Base-by-base conservation (phyloP, 2,113 vertebrate genomes). In the Lutjanus erythropterus region DNA sequence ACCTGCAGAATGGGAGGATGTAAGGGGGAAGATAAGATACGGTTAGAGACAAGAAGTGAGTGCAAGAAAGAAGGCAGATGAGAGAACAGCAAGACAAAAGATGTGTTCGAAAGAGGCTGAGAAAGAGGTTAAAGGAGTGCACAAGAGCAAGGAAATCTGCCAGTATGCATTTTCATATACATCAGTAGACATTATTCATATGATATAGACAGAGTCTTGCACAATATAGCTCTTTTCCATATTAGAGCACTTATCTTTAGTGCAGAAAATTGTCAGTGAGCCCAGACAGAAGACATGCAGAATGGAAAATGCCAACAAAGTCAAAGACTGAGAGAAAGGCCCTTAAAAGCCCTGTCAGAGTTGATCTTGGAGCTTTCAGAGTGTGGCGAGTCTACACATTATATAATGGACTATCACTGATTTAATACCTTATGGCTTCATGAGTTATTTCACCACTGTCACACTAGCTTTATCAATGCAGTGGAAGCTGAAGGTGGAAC, bases 1-100 rank as follows among this genome's bases (percentile, higher is more conserved):
- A 99, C 98, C 98, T 99, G 91, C 90, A 85, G 35, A 80, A 74
- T 66, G 52, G 44, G 66, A 83, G 62, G 76, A 88, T 83, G 69
- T 61, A 72, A 61, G 67, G 71, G 69, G 73, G 67, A 74, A 14
- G 71, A 80, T 2, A 25, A 68, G 74, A 84, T 78, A 60, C 64
- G 23, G 81, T 80, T 76, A 84, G 37, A 85, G 19, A 81, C 39
- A 67, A 62, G 58, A 65, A 49, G 44, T 15, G 23, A 46, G 52
- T 65, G 29, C 19, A 14, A 15, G 19, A 65, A 49, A 5, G 49
- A 58, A 35, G 11, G 29, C 21, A 72, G 23, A 74, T 49, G 39
- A 75, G 50, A 85, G 16, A 64, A 61, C 76, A 56, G 19, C 16
- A 21, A 55, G 33, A 66, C 12, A 46, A 50, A 42, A 44, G 37